These are phyloP conservation scores for Pseudoatta argentina DNA, from an alignment of 1,140 invertebrate genomes.

Conservation along the genomic window DNA sequence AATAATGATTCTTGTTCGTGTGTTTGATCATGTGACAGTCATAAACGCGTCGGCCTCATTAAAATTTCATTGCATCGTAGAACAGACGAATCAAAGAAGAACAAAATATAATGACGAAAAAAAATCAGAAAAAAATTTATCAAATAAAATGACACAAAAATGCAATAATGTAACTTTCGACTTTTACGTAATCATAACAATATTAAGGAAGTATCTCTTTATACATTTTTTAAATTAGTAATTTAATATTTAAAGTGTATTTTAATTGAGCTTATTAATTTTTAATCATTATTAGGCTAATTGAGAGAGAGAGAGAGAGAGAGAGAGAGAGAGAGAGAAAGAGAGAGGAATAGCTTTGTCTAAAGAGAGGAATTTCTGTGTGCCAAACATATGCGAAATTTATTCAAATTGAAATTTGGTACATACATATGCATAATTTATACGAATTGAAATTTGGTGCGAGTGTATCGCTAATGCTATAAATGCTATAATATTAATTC, in stretches of 20 bases:
- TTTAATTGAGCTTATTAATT: not conserved
- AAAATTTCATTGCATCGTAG: not conserved
- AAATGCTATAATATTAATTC: constrained; percentile 5
- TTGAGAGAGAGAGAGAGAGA: not conserved
- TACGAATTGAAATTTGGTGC: not conserved
- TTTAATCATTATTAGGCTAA: constrained; percentile 5
- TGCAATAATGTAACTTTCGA: not conserved
- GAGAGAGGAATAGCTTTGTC: not conserved
- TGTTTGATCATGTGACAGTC: not conserved
- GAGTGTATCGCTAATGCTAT: not conserved
- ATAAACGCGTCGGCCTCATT: constrained; percentile 2
- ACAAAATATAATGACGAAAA: not conserved
- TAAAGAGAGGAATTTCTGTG: not conserved
- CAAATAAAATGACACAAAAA: not conserved
- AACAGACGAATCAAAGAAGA: not conserved
- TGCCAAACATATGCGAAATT: not conserved
- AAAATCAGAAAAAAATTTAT: not conserved
- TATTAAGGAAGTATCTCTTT: not conserved
- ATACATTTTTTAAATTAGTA: not conserved
- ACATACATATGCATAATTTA: not conserved
- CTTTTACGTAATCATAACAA: not conserved
- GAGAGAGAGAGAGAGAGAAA: not conserved
- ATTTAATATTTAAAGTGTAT: not conserved
- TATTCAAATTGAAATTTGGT: not conserved
- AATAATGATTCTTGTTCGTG: constrained; percentile 18